Evolutionary conservation across 2,113 vertebrate genomes (phyloP), one percentile per base, ranked within the genome.

Genomic region (Rhinolophus sinicus): DNA sequence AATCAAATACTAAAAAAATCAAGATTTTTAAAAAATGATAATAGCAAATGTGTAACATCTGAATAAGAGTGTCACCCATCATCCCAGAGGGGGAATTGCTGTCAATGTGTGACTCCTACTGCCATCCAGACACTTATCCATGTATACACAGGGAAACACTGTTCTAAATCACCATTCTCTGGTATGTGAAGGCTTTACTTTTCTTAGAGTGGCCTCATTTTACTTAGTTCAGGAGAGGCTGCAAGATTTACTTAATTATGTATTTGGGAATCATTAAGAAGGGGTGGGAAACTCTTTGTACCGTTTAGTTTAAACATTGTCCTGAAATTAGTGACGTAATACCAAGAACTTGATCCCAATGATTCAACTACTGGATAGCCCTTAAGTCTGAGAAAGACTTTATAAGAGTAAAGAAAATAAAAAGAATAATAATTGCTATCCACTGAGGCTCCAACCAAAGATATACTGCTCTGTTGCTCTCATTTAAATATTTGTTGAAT

Each of bases 271-370:
- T 90, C n/a, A 77, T 81, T 83, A 67, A 38, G 47, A 72, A 58
- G 9, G 18, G 8, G 9, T 26, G 70, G 52, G 62, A 11, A 52
- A 56, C 6, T 81, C 15, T 77, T 93, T 38, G 6, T 58, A 69
- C 60, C 86, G 8, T 87, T 90, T 67, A 84, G 12, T 83, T 85
- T 67, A 85, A 88, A 72, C 4, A 44, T 52, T 94, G 96, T 85
- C 24, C 38, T 82, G 22, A 86, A 67, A 85, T 93, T 93, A 94
- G 54, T 84, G 65, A 65, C 21, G 44, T 67, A 33, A 78, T 56
- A 90, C 21, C 8, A 62, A 86, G 9, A 47, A 33, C 22, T 52
- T 96, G 18, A 67, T 85, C 58, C 65, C 60, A 62, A 50, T 76
- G 35, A 81, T 77, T 90, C 54, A 90, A 44, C 24, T 72, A 16